Conservation (phyloP, 2,888 invertebrate genomes). For the Catocala sponsa region DNA sequence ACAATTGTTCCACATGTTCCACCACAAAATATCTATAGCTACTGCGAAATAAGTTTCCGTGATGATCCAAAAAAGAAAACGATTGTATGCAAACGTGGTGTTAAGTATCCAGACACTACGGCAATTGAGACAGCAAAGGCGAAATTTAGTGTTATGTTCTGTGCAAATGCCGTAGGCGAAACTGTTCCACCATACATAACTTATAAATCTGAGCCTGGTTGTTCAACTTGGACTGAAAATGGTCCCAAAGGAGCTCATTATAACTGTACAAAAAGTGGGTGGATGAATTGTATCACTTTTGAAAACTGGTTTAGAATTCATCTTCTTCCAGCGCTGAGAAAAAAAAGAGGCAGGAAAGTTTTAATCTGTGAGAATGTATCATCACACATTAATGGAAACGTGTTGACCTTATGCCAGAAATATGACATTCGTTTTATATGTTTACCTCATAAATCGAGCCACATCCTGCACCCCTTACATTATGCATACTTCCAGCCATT, state of each 20-base stretch:
- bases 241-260: slow-evolving; percentile 61
- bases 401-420: slow-evolving; percentile 51
- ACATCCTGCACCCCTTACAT: slow-evolving; percentile 47
- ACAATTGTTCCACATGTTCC: slow-evolving; percentile 27
- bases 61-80: slow-evolving; percentile 59
- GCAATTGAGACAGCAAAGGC: slow-evolving; percentile 53
- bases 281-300: slow-evolving; percentile 45
- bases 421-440: slow-evolving; percentile 53
- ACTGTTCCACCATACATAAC: slow-evolving; percentile 59
- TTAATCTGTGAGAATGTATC: slow-evolving; percentile 59
- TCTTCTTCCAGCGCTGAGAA: slow-evolving; percentile 47
- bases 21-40: slow-evolving; percentile 55
- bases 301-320: slow-evolving; percentile 45
- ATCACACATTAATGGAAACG: slow-evolving; percentile 46
- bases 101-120: slow-evolving; percentile 59
- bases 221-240: slow-evolving; percentile 60
- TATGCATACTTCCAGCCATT: slow-evolving; percentile 41
- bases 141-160: slow-evolving; percentile 58
- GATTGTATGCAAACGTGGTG: slow-evolving; percentile 48
- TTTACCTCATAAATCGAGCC: slow-evolving; percentile 44
- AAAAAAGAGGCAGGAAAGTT: slow-evolving; percentile 49
- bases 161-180: slow-evolving; percentile 56
- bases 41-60: slow-evolving; percentile 59
- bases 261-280: slow-evolving; percentile 58
- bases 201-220: slow-evolving; percentile 58